These are phyloP conservation scores for Urophycis tenuis DNA, from an alignment of 2,797 vertebrate species.

Conservation along the genomic window DNA sequence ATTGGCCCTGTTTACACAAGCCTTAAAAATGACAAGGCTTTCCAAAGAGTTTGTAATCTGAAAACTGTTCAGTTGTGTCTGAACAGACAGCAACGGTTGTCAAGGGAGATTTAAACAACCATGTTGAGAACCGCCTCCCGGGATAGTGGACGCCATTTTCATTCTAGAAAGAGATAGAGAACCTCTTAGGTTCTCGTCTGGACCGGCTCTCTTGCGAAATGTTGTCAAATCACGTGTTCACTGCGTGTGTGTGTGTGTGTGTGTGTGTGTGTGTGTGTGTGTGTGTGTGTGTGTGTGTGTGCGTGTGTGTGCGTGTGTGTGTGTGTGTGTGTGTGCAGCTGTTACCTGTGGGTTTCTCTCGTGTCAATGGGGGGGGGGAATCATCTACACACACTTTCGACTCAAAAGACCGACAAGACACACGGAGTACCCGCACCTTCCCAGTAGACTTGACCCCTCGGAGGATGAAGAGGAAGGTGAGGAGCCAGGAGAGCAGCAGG, in stretches of 20 bases:
- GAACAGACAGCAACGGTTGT: background rate
- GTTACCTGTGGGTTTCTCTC: too few relatives aligned
- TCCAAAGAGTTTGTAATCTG: background rate
- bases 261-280: background rate
- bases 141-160: background rate
- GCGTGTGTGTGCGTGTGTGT: background rate
- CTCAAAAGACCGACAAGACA: too few relatives aligned
- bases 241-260: background rate
- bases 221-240: background rate
- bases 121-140: too few relatives aligned
- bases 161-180: background rate
- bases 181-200: background rate
- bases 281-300: background rate
- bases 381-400: too few relatives aligned
- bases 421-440: constrained; percentile 67
- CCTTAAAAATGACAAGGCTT: too few relatives aligned
- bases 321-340: too few relatives aligned
- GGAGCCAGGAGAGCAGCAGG: constrained; percentile 80
- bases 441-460: constrained; percentile 83
- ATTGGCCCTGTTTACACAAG: background rate
- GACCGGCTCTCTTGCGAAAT: too few relatives aligned
- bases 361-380: background rate
- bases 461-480: constrained; percentile 84
- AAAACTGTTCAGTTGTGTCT: background rate
- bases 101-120: too few relatives aligned